Evolutionary conservation across 2,113 vertebrate species (phyloP).

Genomic region (Labeo catla): DNA sequence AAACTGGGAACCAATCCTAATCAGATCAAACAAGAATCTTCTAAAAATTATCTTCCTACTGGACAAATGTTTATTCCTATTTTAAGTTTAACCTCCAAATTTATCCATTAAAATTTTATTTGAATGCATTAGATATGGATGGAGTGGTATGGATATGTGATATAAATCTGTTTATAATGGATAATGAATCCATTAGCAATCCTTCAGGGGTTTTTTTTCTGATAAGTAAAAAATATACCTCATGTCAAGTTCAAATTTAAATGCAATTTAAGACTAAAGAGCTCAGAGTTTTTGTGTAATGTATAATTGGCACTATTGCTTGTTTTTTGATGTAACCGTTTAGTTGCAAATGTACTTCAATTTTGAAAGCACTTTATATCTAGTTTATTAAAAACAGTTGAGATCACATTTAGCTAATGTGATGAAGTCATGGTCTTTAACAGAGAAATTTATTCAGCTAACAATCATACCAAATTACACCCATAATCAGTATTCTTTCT

Average conservation of each 20-base stretch:
- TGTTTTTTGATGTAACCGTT: not conserved
- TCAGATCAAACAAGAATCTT: not conserved
- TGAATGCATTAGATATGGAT: not conserved
- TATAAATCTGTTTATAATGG: not conserved
- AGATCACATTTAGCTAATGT: constrained; percentile 20
- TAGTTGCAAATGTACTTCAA: not conserved
- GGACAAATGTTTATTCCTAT: not conserved
- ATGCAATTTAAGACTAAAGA: not conserved
- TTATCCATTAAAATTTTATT: not conserved
- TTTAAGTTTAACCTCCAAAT: not conserved
- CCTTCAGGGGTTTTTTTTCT: not conserved
- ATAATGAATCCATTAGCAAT: not conserved
- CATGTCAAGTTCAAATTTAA: constrained; percentile 14
- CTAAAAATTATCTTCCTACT: not conserved
- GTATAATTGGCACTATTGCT: not conserved
- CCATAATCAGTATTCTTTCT: not conserved
- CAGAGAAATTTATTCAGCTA: constrained; percentile 10
- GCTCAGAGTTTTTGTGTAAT: not conserved
- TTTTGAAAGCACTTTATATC: constrained; percentile 1
- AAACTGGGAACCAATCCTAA: not conserved
- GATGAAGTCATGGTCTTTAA: not conserved
- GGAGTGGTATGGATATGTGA: not conserved
- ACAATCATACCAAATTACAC: constrained; percentile 28
- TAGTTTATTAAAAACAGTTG: constrained; percentile 19
- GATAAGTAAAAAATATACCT: not conserved